phyloP scores from a whole-genome alignment of 2,113 vertebrate genomes.

The Jacana jacana region DNA sequence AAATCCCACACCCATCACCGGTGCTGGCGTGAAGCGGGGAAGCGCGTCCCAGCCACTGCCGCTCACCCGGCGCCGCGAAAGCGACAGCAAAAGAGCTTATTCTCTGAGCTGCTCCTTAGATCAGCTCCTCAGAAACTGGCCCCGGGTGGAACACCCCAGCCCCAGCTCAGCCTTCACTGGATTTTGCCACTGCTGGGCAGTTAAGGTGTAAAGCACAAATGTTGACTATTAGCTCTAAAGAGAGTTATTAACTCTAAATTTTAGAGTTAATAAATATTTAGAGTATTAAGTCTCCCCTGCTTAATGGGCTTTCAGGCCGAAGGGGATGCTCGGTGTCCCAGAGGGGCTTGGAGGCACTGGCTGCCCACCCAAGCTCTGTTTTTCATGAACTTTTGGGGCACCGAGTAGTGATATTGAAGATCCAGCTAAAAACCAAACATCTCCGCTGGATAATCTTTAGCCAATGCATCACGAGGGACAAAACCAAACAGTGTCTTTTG shows the following conservation, averaged over 20 bases:
- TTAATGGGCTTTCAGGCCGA: not conserved
- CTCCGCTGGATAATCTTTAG: conserved; percentile 3
- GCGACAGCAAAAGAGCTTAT: not conserved
- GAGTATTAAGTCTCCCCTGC: not conserved
- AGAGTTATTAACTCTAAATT: no score
- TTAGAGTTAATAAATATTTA: no score
- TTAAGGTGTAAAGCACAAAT: not conserved
- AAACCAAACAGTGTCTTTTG: not conserved
- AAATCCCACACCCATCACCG: rapidly evolving
- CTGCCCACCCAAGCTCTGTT: not conserved
- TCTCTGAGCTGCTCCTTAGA: not conserved
- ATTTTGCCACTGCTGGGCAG: not conserved
- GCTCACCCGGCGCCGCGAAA: not conserved
- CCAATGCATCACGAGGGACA: not conserved
- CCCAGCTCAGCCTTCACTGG: not conserved
- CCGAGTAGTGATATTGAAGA: not conserved
- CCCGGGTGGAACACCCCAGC: not conserved
- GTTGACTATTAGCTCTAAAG: not conserved
- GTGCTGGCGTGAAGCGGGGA: not conserved
- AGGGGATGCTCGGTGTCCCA: not conserved
- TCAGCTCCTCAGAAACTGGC: not conserved
- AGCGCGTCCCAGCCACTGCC: not conserved
- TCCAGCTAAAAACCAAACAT: not conserved
- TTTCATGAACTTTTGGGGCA: not conserved
- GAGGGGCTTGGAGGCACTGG: not conserved